Evolutionary conservation across 2,797 vertebrate species (phyloP).

Genomic region (Thaleichthys pacificus): DNA sequence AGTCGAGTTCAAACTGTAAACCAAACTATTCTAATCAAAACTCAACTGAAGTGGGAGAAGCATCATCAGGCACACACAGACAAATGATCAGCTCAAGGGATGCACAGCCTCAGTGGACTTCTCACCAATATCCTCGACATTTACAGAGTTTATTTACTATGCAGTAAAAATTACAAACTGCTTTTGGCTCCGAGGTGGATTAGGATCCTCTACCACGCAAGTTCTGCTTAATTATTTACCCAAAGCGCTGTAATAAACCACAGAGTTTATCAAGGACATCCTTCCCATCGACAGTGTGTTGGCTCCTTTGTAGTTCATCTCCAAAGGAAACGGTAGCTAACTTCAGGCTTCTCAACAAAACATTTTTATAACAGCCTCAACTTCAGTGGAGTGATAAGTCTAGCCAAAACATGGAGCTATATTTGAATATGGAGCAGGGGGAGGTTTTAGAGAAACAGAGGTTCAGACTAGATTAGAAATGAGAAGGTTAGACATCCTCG

Average conservation of each 20-base stretch:
- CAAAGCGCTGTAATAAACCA: slow-evolving; percentile 19
- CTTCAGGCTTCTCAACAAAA: slow-evolving; percentile 7
- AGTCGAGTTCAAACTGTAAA: slow-evolving; percentile 5
- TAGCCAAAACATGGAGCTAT: too few species aligned
- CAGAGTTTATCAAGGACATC: slow-evolving; percentile 3
- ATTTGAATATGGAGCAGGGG: too few species aligned
- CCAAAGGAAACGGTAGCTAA: slow-evolving; percentile 14
- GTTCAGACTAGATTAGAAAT: slow-evolving; percentile 18
- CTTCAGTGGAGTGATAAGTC: too few species aligned
- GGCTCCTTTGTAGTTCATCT: slow-evolving; percentile 21
- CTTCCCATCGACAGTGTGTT: neutral
- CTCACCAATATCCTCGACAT: slow-evolving; percentile 23
- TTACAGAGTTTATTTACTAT: slow-evolving; percentile 31
- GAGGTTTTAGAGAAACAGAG: too few species aligned
- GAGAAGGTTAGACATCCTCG: slow-evolving; percentile 10
- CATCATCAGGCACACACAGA: slow-evolving; percentile 31
- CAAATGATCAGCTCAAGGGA: slow-evolving; percentile 33
- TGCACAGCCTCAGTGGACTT: slow-evolving; percentile 29
- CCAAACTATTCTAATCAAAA: slow-evolving; percentile 5
- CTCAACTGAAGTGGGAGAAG: slow-evolving; percentile 26
- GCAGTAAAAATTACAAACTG: slow-evolving; percentile 30
- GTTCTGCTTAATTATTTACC: slow-evolving; percentile 43
- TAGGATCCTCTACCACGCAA: slow-evolving; percentile 34
- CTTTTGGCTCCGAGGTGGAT: slow-evolving; percentile 33
- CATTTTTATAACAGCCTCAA: too few species aligned